Conservation (phyloP, 1,140 invertebrate species). For the Helicoverpa armigera region DNA sequence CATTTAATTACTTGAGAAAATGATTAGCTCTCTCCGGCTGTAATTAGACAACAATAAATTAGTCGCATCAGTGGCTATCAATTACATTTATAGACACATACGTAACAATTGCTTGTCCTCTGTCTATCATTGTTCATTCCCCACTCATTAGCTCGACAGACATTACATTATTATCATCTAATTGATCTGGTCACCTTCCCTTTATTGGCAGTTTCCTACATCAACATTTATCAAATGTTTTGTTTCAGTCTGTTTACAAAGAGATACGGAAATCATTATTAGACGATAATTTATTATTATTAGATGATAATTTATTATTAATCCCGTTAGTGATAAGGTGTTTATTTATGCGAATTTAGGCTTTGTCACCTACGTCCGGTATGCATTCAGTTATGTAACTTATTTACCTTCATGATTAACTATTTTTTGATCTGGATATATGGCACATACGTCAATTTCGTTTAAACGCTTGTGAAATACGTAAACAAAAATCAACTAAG, state of each 20-base stretch:
- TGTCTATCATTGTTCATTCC: constrained; percentile 31
- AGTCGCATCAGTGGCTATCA: constrained; percentile 13
- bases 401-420: neutral
- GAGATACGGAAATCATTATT: constrained; percentile 72
- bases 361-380: constrained; percentile 27
- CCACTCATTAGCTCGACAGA: constrained; percentile 18
- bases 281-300: constrained; percentile 56
- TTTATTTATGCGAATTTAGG: constrained; percentile 45
- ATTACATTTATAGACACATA: constrained; percentile 26
- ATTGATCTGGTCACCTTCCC: constrained; percentile 55
- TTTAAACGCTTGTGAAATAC: no score
- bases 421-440: no score
- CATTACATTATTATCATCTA: constrained; percentile 27
- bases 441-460: no score
- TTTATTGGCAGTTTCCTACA: constrained; percentile 68
- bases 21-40: neutral
- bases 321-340: constrained; percentile 53
- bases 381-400: constrained; percentile 26
- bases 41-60: constrained; percentile 27
- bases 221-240: constrained; percentile 66
- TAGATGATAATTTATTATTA: constrained; percentile 54
- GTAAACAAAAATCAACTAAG: no score
- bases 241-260: constrained; percentile 68
- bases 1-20: neutral
- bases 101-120: constrained; percentile 36